These are phyloP conservation scores for Rhinolophus sinicus DNA, from an alignment of 2,113 vertebrate species.

Conservation along the genomic window DNA sequence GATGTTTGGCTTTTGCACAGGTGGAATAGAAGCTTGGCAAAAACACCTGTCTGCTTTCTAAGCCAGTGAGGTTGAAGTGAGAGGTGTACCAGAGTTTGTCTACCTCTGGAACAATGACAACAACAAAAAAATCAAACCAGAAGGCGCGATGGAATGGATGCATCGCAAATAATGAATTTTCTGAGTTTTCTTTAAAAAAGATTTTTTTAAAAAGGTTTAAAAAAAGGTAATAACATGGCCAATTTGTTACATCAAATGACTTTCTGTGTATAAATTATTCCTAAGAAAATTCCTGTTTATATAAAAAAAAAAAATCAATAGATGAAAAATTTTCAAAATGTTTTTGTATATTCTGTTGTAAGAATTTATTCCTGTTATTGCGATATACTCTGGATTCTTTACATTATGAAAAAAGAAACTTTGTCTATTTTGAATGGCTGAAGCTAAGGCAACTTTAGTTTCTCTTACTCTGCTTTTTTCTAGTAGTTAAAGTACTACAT, in stretches of 20 bases:
- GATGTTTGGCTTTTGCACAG: conserved; percentile 8
- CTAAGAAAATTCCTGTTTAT: conserved; percentile 91
- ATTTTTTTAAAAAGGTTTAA: conserved; percentile 82
- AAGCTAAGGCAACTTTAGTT: conserved; percentile 91
- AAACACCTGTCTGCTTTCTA: conserved; percentile 84
- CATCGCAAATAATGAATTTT: conserved; percentile 88
- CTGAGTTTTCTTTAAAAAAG: conserved; percentile 86
- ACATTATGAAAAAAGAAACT: conserved; percentile 89
- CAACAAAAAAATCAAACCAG: conserved; percentile 73
- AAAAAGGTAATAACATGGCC: conserved; percentile 87
- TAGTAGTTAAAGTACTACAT: conserved; percentile 93
- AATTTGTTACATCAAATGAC: conserved; percentile 91
- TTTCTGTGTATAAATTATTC: conserved; percentile 93
- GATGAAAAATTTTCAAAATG: conserved; percentile 88
- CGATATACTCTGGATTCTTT: conserved; percentile 92
- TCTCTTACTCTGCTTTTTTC: conserved; percentile 94
- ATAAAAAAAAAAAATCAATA: conserved; percentile 90
- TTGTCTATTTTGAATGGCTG: conserved; percentile 94
- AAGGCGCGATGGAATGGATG: conserved; percentile 86
- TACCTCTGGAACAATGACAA: conserved; percentile 86
- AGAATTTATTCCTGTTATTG: conserved; percentile 92
- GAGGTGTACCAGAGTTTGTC: conserved; percentile 87
- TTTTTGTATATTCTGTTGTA: conserved; percentile 94
- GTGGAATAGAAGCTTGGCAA: conserved; percentile 45
- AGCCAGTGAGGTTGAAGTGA: conserved; percentile 86